Evolutionary conservation across 2,113 vertebrate species (phyloP).

Genomic region (Microcebus murinus): DNA sequence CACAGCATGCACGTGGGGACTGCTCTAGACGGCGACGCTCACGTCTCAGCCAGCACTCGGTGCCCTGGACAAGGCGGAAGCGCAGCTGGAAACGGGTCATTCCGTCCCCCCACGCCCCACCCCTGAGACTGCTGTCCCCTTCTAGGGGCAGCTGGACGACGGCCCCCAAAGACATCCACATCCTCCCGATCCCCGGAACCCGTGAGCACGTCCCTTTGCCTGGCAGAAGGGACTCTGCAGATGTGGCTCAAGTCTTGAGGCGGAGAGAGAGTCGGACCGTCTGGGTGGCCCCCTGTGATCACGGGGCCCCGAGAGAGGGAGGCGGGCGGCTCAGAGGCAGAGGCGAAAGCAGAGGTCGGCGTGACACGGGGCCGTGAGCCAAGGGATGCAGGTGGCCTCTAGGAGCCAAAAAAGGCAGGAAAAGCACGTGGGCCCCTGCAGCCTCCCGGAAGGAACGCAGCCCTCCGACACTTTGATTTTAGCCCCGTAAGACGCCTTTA

Average conservation of each 20-base stretch:
- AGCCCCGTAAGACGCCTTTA: background rate
- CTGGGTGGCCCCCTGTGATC: background rate
- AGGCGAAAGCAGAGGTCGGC: background rate
- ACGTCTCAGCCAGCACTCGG: background rate
- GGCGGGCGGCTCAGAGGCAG: background rate
- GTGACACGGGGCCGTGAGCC: accelerated
- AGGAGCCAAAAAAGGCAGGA: background rate
- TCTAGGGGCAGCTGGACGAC: background rate
- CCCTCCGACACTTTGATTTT: too few species aligned
- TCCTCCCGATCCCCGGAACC: background rate
- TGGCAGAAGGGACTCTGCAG: background rate
- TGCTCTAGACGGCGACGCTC: background rate
- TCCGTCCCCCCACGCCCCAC: accelerated
- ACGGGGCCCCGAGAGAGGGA: background rate
- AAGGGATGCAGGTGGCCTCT: background rate
- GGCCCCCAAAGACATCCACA: background rate
- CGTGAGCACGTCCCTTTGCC: background rate
- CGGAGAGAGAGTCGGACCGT: background rate
- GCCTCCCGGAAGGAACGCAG: background rate
- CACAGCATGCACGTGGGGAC: accelerated
- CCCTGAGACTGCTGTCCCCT: background rate
- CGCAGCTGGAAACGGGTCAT: background rate
- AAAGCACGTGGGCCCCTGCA: background rate
- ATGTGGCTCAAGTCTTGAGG: background rate
- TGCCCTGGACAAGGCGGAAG: background rate